A percentile compares a stretch with the other conserved stretches of the same genome.
Conservation (phyloP, 2,113 vertebrate genomes). For the Ivindomyrus marchei region DNA sequence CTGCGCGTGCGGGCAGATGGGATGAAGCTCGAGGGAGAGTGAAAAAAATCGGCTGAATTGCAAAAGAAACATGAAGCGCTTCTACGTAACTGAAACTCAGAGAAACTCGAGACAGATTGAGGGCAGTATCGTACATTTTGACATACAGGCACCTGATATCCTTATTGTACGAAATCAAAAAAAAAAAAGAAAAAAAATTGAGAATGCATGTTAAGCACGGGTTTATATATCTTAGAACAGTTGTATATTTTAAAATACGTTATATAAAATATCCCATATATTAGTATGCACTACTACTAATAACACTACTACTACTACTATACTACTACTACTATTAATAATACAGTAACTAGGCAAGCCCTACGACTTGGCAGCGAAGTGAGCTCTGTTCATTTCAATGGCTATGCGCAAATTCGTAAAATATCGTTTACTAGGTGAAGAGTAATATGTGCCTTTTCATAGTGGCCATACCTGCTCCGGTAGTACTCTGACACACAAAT, state of each 20-base stretch:
- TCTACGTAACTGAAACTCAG: not conserved
- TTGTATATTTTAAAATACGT: not conserved
- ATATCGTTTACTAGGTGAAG: too few species aligned
- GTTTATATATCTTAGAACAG: not conserved
- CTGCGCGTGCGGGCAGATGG: constrained; percentile 11
- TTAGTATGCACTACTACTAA: not conserved
- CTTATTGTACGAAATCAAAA: not conserved
- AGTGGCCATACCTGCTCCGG: not conserved
- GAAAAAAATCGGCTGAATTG: not conserved
- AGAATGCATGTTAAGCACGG: not conserved
- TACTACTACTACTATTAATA: not conserved
- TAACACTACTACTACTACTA: not conserved
- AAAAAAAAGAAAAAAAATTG: not conserved
- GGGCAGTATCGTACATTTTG: not conserved
- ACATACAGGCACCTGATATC: not conserved
- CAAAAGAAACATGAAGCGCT: not conserved
- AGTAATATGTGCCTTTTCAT: too few species aligned
- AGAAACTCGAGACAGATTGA: not conserved
- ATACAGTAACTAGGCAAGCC: not conserved
- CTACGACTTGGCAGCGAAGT: too few species aligned
- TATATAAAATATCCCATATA: not conserved
- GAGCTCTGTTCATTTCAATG: too few species aligned
- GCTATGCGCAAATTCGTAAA: too few species aligned
- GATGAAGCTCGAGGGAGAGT: not conserved
- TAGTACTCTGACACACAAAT: not conserved